Evolutionary conservation across 2,797 vertebrate genomes (phyloP), one percentile per base, ranked within the genome.

Genomic region (Xenopus petersii): DNA sequence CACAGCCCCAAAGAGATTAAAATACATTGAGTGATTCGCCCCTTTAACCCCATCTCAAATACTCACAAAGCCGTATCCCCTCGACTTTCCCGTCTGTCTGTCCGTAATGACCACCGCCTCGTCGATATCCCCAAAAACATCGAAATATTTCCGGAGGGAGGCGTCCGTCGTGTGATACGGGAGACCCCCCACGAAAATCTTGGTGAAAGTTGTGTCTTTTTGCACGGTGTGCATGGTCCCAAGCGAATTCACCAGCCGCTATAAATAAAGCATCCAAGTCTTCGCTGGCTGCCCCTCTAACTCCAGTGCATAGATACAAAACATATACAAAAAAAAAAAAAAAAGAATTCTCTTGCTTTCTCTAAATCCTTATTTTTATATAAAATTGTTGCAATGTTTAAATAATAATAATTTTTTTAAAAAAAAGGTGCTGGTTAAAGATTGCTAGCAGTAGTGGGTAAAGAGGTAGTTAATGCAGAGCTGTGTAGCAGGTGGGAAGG

Each of bases 11-110:
- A 6, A 42, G 36, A 9, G 36, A 42, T 42, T 6, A 4, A 42
- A 42, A 42, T 42, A 42, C 36, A 42, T 42, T 30, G 26, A 4
- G 26, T 42, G 36, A 42, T 42, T 42, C 36, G 5, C 36, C 36
- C 36, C 8, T 36, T 6, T 6, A 36, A 36, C 36, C 36, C 49
- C 49, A 2, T 12, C 15, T 51, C 3, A 66, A 24, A 63, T 81
- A 97, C 96, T 98, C 88, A 98, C 96, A 84, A 98, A 98, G 84
- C 96, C 96, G 77, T 98, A 98, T 83, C 96, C 96, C 71, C 96
- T 84, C 81, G 96, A 98, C 79, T 98, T 98, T 49, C 95, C 94
- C 9, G 95, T 98, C 93, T 98, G 96, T 58, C 96, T 87, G 93
- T 98, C 96, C 64, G 96, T 98, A 81, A 98, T 98, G 82, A 98